phyloP scores from a whole-genome alignment of 1,140 invertebrate genomes.

The Caerostris extrusa region DNA sequence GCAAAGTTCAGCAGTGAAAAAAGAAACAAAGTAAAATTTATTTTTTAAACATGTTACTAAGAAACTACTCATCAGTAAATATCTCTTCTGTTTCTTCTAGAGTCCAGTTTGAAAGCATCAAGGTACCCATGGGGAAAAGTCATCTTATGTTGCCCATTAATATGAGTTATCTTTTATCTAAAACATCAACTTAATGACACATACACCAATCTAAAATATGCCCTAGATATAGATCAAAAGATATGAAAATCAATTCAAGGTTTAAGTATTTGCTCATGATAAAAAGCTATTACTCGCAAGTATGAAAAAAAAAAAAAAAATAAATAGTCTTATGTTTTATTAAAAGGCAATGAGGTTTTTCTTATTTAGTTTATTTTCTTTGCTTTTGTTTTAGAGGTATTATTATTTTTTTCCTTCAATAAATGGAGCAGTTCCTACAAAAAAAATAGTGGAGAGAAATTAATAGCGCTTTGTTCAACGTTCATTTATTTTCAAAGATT shows the following conservation, averaged over 20 bases:
- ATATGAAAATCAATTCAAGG: slow-evolving; percentile 68
- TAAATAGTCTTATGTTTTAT: slow-evolving; percentile 53
- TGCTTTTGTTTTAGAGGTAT: neutral
- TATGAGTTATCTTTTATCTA: slow-evolving; percentile 63
- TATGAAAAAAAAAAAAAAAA: neutral
- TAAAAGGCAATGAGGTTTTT: slow-evolving; percentile 51
- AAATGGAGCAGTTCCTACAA: slow-evolving; percentile 14
- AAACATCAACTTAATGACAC: slow-evolving; percentile 62
- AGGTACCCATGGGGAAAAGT: slow-evolving; percentile 53
- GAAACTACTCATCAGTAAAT: slow-evolving; percentile 24
- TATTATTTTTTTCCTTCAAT: neutral
- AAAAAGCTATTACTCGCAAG: slow-evolving; percentile 36
- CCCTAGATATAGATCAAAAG: slow-evolving; percentile 64
- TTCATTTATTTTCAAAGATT: slow-evolving; percentile 30
- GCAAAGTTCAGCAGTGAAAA: neutral
- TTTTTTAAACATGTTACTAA: neutral
- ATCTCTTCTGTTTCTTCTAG: slow-evolving; percentile 1
- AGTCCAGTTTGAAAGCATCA: slow-evolving; percentile 56
- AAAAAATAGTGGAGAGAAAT: slow-evolving; percentile 13
- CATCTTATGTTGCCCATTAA: slow-evolving; percentile 45
- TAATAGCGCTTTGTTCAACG: slow-evolving; percentile 47
- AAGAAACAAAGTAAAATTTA: neutral
- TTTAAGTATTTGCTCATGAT: slow-evolving; percentile 40
- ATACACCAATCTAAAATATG: slow-evolving; percentile 55
- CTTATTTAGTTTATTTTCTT: slow-evolving; percentile 7